Conservation (phyloP, 2,113 vertebrate genomes). For the Solenodon paradoxus region DNA sequence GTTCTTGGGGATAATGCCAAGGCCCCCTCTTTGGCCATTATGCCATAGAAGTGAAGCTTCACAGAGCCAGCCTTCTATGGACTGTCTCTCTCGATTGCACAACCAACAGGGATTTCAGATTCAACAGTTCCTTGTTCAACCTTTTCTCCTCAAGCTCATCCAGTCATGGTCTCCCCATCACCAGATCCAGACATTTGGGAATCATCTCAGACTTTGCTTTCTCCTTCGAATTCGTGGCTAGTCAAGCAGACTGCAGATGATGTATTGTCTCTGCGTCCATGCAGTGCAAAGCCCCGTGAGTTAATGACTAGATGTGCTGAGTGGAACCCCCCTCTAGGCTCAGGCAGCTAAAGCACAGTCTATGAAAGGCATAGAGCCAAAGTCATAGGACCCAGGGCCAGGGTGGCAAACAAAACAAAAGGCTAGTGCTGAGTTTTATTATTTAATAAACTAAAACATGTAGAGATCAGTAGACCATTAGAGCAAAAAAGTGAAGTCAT, state of each 20-base stretch:
- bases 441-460: neutral
- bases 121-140: neutral
- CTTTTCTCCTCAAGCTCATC: slow-evolving; percentile 23
- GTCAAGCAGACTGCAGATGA: neutral
- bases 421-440: neutral
- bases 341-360: too few species aligned
- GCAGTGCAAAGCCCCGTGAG: neutral
- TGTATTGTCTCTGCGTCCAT: neutral
- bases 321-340: too few species aligned
- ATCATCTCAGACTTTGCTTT: neutral
- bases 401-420: too few species aligned
- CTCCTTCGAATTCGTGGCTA: neutral
- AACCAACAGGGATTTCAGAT: neutral
- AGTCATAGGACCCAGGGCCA: too few species aligned
- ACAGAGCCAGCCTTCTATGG: neutral
- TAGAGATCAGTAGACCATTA: neutral
- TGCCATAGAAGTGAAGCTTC: neutral
- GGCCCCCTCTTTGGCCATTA: neutral
- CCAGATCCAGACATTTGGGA: slow-evolving; percentile 46
- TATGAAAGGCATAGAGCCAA: too few species aligned
- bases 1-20: neutral
- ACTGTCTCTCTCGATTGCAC: neutral
- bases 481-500: neutral
- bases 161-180: slow-evolving; percentile 35
- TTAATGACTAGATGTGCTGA: neutral